Percentiles rank a stretch among this genome's conserved stretches.
Conservation (phyloP, 2,888 invertebrate genomes). For the Chrysina gloriosa region DNA sequence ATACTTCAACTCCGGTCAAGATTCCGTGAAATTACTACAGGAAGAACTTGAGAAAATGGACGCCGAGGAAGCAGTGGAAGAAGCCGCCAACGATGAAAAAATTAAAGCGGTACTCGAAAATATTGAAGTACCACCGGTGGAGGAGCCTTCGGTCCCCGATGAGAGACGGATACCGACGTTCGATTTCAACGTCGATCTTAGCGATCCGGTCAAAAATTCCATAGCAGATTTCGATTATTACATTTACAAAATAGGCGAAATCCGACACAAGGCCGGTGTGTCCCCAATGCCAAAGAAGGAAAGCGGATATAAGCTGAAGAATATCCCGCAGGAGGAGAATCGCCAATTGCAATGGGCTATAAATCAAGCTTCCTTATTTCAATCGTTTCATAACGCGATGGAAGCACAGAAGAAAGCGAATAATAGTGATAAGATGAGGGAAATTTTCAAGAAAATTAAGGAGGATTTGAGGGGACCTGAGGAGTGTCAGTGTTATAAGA, state of each 20-base stretch:
- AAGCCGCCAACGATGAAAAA: too few species aligned
- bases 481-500: slow-evolving; percentile 40
- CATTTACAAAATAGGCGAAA: slow-evolving; percentile 36
- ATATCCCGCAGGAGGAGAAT: neutral
- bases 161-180: slow-evolving; percentile 28
- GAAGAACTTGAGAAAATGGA: too few species aligned
- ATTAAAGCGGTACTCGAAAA: too few species aligned
- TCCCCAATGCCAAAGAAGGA: slow-evolving; percentile 2
- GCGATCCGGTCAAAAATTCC: slow-evolving; percentile 30
- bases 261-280: slow-evolving; percentile 19
- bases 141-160: neutral
- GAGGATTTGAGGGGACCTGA: slow-evolving; percentile 19
- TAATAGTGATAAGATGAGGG: slow-evolving; percentile 30
- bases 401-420: slow-evolving; percentile 26
- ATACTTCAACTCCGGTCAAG: too few species aligned
- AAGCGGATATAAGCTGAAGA: neutral
- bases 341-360: neutral
- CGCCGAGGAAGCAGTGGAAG: neutral
- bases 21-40: too few species aligned
- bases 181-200: slow-evolving; percentile 32
- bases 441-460: slow-evolving; percentile 31
- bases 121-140: too few species aligned
- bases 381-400: slow-evolving; percentile 36
- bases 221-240: slow-evolving; percentile 40
- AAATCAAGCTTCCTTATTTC: neutral